A percentile compares a stretch with the other conserved stretches of the same genome.
phyloP scores from a whole-genome alignment of 2,113 vertebrate genomes.

The Anser cygnoides region DNA sequence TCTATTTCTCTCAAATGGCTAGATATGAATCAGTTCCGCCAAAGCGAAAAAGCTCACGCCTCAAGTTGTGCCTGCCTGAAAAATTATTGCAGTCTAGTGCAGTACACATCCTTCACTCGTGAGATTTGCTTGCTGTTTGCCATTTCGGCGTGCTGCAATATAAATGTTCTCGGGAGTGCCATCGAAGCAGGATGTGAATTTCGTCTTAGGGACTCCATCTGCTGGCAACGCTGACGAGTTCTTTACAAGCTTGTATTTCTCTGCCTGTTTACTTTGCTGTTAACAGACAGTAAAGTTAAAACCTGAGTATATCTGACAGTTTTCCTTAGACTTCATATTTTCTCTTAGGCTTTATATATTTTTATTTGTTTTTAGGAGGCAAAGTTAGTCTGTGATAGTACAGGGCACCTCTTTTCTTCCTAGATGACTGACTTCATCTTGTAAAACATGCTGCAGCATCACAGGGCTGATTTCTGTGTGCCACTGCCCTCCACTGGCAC shows the following conservation, averaged over 20 bases:
- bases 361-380: not conserved
- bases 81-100: rapidly evolving
- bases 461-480: rapidly evolving
- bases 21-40: rapidly evolving
- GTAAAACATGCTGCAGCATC: not conserved
- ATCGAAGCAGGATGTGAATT: rapidly evolving
- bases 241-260: not conserved
- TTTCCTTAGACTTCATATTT: not conserved
- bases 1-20: not conserved
- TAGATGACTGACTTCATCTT: not conserved
- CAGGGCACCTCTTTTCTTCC: not conserved
- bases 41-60: not conserved
- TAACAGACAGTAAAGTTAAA: not conserved
- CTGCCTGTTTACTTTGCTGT: too few species aligned
- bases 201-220: not conserved
- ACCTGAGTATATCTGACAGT: rapidly evolving
- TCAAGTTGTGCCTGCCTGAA: not conserved
- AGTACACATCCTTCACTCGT: rapidly evolving
- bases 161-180: rapidly evolving
- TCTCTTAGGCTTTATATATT: not conserved
- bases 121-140: not conserved
- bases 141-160: rapidly evolving
- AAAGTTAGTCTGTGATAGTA: not conserved
- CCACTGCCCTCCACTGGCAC: not conserved
- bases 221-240: not conserved